A percentile compares a stretch with the other conserved stretches of the same genome.
Conservation (phyloP, 2,113 vertebrate genomes). For the Lepus europaeus region DNA sequence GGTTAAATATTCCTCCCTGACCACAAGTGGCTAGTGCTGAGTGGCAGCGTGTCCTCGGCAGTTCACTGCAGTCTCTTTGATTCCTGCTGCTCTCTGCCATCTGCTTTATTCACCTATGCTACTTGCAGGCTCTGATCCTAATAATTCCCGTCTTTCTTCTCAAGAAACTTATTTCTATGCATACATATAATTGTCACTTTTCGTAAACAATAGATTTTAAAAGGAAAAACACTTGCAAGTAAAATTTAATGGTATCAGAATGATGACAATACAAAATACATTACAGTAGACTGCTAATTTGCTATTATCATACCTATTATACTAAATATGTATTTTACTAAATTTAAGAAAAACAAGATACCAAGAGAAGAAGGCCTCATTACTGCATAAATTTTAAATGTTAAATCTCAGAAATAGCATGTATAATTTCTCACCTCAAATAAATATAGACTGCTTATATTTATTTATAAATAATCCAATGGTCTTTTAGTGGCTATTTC, state of each 20-base stretch:
- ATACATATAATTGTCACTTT: not conserved
- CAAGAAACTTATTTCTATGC: not conserved
- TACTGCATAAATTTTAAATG: not conserved
- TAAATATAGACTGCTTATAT: not conserved
- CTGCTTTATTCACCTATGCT: not conserved
- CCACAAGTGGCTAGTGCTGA: not conserved
- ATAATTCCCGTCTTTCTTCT: not conserved
- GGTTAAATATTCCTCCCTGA: not conserved
- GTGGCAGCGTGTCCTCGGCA: too few relatives aligned
- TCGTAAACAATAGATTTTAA: not conserved
- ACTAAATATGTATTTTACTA: not conserved
- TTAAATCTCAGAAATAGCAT: not conserved
- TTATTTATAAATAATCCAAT: not conserved
- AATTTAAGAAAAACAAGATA: not conserved
- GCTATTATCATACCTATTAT: not conserved
- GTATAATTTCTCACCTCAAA: constrained; percentile 9
- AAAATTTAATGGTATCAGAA: constrained; percentile 35
- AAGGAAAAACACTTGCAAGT: not conserved
- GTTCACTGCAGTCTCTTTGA: fast-evolving
- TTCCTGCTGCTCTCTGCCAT: fast-evolving
- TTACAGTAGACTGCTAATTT: not conserved
- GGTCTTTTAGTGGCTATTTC: not conserved
- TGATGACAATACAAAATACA: not conserved
- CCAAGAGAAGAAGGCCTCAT: not conserved
- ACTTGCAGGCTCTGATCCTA: not conserved